Conservation (phyloP, 1,140 invertebrate genomes). For the Solenopsis invicta region DNA sequence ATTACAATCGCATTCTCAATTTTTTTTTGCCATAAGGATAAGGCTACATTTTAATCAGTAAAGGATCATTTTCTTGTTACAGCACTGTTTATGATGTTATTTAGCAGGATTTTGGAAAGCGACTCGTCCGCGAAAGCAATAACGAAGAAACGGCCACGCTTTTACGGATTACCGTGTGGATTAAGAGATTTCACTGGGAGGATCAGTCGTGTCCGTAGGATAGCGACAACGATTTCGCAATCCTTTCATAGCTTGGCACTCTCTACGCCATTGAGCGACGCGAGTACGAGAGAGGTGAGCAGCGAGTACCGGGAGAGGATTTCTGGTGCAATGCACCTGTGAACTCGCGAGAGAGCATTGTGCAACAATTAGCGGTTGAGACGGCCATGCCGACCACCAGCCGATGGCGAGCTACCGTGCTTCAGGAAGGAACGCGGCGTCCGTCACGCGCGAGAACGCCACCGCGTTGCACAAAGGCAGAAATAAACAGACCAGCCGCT, state of each 20-base stretch:
- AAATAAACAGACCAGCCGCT: slow-evolving; percentile 10
- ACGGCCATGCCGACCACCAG: slow-evolving; percentile 34
- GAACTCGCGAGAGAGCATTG: slow-evolving; percentile 66
- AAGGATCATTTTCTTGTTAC: no score
- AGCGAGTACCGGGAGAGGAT: slow-evolving; percentile 67
- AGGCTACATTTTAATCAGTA: no score
- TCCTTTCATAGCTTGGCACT: background rate
- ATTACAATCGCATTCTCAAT: no score
- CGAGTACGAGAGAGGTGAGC: slow-evolving; percentile 1
- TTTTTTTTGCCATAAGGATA: no score
- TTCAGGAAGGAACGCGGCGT: slow-evolving; percentile 31
- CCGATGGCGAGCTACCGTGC: slow-evolving; percentile 36
- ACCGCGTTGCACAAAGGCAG: slow-evolving; percentile 17
- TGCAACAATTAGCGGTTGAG: slow-evolving; percentile 66
- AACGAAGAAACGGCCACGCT: background rate
- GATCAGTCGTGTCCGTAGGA: background rate
- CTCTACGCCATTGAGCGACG: slow-evolving; percentile 43
- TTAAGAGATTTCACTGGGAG: background rate
- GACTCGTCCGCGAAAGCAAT: background rate
- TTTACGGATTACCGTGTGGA: background rate
- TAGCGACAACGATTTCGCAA: background rate
- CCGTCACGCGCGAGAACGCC: slow-evolving; percentile 43
- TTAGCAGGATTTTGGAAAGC: background rate
- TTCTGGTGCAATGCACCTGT: slow-evolving; percentile 77
- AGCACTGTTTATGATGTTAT: no score